Evolutionary conservation across 1,140 invertebrate genomes (phyloP).

Genomic region (Coboldia fuscipes): DNA sequence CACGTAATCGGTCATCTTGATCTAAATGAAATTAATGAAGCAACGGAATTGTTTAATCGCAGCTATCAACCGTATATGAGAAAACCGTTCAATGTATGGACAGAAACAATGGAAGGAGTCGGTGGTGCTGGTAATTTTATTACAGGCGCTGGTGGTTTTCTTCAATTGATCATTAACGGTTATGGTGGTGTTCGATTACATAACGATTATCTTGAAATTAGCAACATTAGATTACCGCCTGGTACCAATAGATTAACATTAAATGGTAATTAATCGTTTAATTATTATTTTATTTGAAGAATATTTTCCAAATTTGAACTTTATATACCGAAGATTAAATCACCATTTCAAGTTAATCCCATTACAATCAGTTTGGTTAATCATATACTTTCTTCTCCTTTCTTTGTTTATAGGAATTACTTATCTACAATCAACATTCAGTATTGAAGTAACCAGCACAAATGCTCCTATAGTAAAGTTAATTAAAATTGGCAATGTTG

Average conservation of each 20-base stretch:
- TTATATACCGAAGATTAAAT: no score
- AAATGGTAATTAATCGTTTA: no score
- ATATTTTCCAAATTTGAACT: no score
- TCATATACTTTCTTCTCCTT: no score
- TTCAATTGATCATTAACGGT: conserved; percentile 28
- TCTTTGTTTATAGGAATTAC: no score
- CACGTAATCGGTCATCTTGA: conserved; percentile 26
- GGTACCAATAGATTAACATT: not conserved
- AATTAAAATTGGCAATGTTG: no score
- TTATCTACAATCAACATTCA: no score
- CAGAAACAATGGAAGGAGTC: conserved; percentile 23
- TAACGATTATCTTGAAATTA: conserved; percentile 18
- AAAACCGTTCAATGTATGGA: conserved; percentile 31
- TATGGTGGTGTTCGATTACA: conserved; percentile 27
- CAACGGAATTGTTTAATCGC: conserved; percentile 22
- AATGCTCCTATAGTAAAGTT: no score
- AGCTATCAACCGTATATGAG: conserved; percentile 28
- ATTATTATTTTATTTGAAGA: no score
- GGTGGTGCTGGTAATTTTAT: conserved; percentile 29
- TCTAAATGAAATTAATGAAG: conserved; percentile 15
- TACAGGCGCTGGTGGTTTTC: conserved; percentile 31
- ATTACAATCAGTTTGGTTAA: no score
- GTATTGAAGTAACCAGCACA: no score
- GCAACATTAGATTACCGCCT: conserved; percentile 15
- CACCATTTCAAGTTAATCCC: no score